Base-by-base conservation (phyloP, 2,797 vertebrate species). In the Cephalopachus bancanus region DNA sequence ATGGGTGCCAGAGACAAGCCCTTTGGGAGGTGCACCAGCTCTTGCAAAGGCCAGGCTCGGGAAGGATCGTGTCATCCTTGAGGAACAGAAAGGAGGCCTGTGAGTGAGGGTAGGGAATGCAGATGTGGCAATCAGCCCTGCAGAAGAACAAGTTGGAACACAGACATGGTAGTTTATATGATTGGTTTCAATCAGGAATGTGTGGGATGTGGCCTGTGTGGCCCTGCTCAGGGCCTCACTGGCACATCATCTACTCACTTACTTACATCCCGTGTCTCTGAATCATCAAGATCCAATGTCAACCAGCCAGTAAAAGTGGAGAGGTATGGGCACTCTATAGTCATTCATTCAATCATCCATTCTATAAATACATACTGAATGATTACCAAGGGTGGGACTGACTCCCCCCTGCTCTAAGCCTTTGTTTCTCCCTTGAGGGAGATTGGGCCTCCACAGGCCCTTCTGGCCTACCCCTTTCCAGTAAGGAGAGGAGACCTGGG, bases 81-180 rank as follows among this genome's bases (percentile, higher is more conserved):
- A 24, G 30, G 9, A 49, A 33, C 6, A 33, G 51, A 22, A 10
- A 20, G 62, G 55, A n/a, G 4, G 9, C 80, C 17, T 1, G 53
- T 3, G n/a, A 55, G 57, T 17, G 9, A 62, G 69, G 57, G 3
- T 7, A 28, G 12, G 69, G 17, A 30, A 44, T 8, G 7, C 4
- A 5, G 7, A 15, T 1, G 10, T 6, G 22, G 71, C 12, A 15
- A 4, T 37, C 11, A 51, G 71, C n/a, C 1, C 62, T 17, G 53
- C 5, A 1, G 28, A 15, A 9, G 22, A 49, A 44, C 15, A 51
- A 16, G 28, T 17, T 4, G 2, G 20, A 10, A 19, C 7, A 6
- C 57, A 74, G 10, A 4, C 10, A 1, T 3, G 3, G 30, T n/a
- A 9, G 19, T n/a, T 2, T 19, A 11, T 1, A 4, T 9, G 53